phyloP scores from a whole-genome alignment of 2,888 invertebrate genomes.

The Urechis unicinctus region DNA sequence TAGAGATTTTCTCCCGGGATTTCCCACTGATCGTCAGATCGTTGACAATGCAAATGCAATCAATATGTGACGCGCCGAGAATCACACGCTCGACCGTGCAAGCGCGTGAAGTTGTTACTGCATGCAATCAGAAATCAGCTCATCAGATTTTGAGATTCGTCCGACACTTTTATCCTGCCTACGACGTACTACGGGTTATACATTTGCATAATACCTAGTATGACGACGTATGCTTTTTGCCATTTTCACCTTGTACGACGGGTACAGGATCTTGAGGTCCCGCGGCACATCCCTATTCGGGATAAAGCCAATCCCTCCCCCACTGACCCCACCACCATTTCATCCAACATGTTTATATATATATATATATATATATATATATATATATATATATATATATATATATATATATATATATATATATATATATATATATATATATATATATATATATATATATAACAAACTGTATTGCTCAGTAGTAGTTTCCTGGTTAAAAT shows the following conservation, averaged over 20 bases:
- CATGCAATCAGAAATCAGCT: no score
- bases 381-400: neutral
- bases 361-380: neutral
- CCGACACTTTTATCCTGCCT: no score
- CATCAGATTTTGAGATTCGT: neutral
- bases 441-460: slow-evolving; percentile 1
- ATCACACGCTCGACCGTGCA: no score
- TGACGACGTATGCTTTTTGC: no score
- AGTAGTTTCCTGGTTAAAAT: neutral
- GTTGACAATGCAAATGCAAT: no score
- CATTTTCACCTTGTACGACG: no score
- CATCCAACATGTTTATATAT: neutral
- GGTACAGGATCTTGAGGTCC: no score
- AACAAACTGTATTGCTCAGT: neutral
- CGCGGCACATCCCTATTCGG: no score
- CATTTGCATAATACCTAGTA: no score
- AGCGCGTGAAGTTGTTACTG: no score
- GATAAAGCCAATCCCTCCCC: neutral
- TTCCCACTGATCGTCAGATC: neutral
- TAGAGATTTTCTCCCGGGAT: no score
- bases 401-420: slow-evolving; percentile 1
- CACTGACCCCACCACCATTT: neutral
- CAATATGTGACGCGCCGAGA: no score
- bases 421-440: neutral
- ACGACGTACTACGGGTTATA: neutral